Evolutionary conservation across 2,797 vertebrate genomes (phyloP), one percentile per base, ranked within the genome.

Genomic region (Cygnus olor): DNA sequence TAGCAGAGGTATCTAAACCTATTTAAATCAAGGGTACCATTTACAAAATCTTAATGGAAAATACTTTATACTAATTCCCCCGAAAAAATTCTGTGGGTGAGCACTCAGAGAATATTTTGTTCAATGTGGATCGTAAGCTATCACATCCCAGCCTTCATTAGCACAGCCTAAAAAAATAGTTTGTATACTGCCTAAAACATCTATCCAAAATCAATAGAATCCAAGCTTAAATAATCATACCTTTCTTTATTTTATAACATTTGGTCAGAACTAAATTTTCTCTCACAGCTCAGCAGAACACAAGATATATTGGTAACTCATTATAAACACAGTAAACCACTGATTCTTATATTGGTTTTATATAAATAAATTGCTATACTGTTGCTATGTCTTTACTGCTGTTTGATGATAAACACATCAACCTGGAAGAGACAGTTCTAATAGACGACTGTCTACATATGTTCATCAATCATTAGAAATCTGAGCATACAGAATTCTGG

Each of bases 171-270:
- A 63, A 89, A 70, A 16, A 90, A 45, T n/a, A 42, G 54, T 68
- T 61, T 94, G 25, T 66, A 81, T 85, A 57, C 34, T 53, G 38
- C 69, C 30, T 36, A 89, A 91, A 89, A 80, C 2, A 85, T 2
- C 2, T 10, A 79, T 63, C 58, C 56, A 65, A 96, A 96, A 92
- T 68, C 85, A 85, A 65, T 11, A 94, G 13, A 90, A 85, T 76
- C 73, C 49, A 90, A 92, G 56, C 44, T 71, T 89, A 88, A 87
- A 68, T 80, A 91, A 94, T 74, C 57, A 93, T 76, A 44, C 6
- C 6, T 92, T 60, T 85, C 57, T 68, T 88, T 74, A 47, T 81
- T 71, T 69, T 85, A 49, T 58, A 85, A 51, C 27, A 58, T 86
- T 91, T 86, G 51, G 16, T 65, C 47, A 85, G 76, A 94, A 86